A percentile compares a stretch with the other conserved stretches of the same genome.
Evolutionary conservation across 92 coral and sea anemone species (phyloP).

Genomic region (Phenganax stokvisi): DNA sequence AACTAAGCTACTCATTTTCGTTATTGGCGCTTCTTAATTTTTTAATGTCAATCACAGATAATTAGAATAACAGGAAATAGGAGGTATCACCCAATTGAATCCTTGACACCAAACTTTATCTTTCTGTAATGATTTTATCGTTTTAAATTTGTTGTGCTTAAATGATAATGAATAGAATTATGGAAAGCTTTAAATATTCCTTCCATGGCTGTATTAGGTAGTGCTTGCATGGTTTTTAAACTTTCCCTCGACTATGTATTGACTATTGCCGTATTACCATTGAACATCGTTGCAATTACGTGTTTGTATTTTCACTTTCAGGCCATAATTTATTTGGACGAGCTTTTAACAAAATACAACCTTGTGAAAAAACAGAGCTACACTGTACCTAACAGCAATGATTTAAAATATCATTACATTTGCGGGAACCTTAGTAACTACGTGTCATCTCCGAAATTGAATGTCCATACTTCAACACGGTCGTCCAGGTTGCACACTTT

Average conservation of each 20-base stretch:
- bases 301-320: constrained; percentile 1
- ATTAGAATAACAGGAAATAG: constrained; percentile 1
- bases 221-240: not conserved
- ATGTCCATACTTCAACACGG: not conserved
- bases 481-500: not conserved
- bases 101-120: not conserved
- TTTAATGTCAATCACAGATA: not conserved
- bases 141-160: not conserved
- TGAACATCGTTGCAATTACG: not conserved
- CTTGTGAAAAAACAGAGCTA: not conserved
- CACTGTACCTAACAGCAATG: not conserved
- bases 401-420: constrained; percentile 10
- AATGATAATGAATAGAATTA: too few species aligned
- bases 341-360: constrained; percentile 18
- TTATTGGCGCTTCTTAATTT: not conserved
- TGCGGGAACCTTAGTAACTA: constrained; percentile 28
- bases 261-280: not conserved
- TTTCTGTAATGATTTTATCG: not conserved
- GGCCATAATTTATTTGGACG: constrained; percentile 11
- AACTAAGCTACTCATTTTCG: not conserved
- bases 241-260: not conserved
- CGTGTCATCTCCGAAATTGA: not conserved
- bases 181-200: too few species aligned
- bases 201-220: too few species aligned
- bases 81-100: not conserved